Evolutionary conservation across 1,140 invertebrate genomes (phyloP).

Genomic region (Anadara kagoshimensis): DNA sequence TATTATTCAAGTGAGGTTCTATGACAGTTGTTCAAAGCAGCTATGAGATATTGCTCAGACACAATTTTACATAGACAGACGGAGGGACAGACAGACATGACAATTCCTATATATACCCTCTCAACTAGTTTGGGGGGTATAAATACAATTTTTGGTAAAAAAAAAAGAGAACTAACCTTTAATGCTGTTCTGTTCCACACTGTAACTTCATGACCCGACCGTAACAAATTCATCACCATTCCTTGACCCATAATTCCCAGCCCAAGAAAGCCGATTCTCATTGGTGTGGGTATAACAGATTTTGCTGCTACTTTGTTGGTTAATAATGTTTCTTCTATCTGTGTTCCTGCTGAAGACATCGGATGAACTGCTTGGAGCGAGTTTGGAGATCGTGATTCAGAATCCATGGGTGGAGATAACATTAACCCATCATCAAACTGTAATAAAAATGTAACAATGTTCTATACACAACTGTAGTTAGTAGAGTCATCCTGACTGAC

Average conservation of each 20-base stretch:
- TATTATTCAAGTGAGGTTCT: too few species aligned
- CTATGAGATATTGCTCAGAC: too few species aligned
- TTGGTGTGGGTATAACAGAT: slow-evolving; percentile 85
- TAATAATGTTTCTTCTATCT: slow-evolving; percentile 46
- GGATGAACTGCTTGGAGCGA: not conserved
- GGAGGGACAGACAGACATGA: too few species aligned
- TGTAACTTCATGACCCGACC: slow-evolving; percentile 93
- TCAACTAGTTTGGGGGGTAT: too few species aligned
- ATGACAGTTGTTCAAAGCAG: too few species aligned
- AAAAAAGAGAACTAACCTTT: slow-evolving; percentile 82
- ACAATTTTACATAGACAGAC: too few species aligned
- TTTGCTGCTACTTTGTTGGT: slow-evolving; percentile 26
- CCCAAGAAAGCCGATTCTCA: slow-evolving; percentile 96
- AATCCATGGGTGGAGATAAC: slow-evolving; percentile 32
- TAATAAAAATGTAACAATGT: too few species aligned
- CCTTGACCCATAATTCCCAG: slow-evolving; percentile 97
- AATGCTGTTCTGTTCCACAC: slow-evolving; percentile 94
- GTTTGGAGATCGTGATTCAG: slow-evolving; percentile 10
- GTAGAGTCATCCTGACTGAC: too few species aligned
- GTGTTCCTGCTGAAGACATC: slow-evolving; percentile 45
- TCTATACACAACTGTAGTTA: too few species aligned
- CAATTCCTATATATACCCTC: too few species aligned
- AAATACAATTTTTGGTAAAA: slow-evolving; percentile 1
- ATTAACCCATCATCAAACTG: slow-evolving; percentile 11
- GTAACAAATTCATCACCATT: slow-evolving; percentile 92